Conservation (phyloP, 1,140 invertebrate genomes). For the Hyposmocoma kahamanoa region DNA sequence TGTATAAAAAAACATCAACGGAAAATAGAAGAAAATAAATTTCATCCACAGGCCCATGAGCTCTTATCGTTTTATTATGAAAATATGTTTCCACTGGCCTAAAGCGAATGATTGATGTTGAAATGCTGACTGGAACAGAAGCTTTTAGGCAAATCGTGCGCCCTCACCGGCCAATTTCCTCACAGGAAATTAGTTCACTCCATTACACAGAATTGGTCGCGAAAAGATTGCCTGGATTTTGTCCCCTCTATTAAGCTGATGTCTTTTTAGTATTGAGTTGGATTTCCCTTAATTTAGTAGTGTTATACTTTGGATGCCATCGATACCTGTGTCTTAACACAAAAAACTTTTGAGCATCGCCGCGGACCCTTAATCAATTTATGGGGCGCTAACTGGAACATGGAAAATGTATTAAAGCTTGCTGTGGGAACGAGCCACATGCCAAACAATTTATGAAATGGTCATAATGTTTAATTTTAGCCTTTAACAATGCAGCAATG, state of each 20-base stretch:
- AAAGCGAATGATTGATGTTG: conserved; percentile 44
- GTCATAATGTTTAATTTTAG: conserved; percentile 38
- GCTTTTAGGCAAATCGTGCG: conserved; percentile 57
- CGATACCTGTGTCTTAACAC: conserved; percentile 39
- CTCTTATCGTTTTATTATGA: conserved; percentile 33
- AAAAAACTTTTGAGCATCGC: conserved; percentile 64
- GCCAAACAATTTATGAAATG: conserved; percentile 39
- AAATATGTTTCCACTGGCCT: conserved; percentile 27
- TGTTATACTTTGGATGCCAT: too few relatives aligned
- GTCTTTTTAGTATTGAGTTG: too few relatives aligned
- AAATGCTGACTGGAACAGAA: conserved; percentile 32
- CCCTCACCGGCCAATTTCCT: conserved; percentile 54
- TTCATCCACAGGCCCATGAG: too few relatives aligned
- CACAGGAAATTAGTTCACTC: conserved; percentile 59
- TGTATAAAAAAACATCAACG: too few relatives aligned
- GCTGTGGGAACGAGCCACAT: conserved; percentile 56
- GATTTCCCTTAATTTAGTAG: too few relatives aligned
- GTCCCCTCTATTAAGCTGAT: not conserved
- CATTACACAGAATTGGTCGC: conserved; percentile 38
- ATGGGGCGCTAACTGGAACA: conserved; percentile 72
- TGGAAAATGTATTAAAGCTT: conserved; percentile 71
- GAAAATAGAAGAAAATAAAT: too few relatives aligned
- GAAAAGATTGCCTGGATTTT: conserved; percentile 11
- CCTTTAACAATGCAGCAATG: too few relatives aligned
- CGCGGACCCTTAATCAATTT: conserved; percentile 69